A percentile compares a stretch with the other conserved stretches of the same genome.
These are phyloP conservation scores for Drosophila robusta DNA, from an alignment of 2,888 invertebrate genomes.

Conservation along the genomic window DNA sequence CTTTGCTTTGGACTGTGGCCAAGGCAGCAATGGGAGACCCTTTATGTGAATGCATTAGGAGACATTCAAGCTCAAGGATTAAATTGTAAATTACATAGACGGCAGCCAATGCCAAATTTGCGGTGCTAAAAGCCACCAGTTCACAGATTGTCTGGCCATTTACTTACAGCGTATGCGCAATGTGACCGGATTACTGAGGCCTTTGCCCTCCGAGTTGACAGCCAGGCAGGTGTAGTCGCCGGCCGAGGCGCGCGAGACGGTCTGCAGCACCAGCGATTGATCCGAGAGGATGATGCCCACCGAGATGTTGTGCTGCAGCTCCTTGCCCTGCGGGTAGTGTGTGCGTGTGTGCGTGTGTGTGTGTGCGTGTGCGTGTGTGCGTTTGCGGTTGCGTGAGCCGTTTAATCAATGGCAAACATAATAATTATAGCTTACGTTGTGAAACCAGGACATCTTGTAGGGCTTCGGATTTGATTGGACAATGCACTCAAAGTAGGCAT, in stretches of 20 bases:
- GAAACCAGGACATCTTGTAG: slow-evolving; percentile 94
- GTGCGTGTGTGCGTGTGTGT: slow-evolving; percentile 1
- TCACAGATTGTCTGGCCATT: slow-evolving; percentile 42
- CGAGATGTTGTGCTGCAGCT: slow-evolving; percentile 92
- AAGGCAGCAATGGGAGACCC: slow-evolving; percentile 38
- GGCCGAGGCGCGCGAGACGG: slow-evolving; percentile 92
- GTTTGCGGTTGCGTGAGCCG: slow-evolving; percentile 4
- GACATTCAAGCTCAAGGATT: slow-evolving; percentile 78
- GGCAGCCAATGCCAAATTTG: slow-evolving; percentile 68
- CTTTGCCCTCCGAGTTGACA: slow-evolving; percentile 93
- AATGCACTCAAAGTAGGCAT: slow-evolving; percentile 95
- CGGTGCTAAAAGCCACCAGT: slow-evolving; percentile 17
- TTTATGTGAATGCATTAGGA: slow-evolving; percentile 69
- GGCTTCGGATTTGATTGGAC: slow-evolving; percentile 94
- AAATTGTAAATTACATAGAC: slow-evolving; percentile 79
- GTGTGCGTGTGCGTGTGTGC: too few relatives aligned
- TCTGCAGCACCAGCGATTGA: slow-evolving; percentile 93
- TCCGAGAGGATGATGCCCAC: slow-evolving; percentile 94
- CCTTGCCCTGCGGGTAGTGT: slow-evolving; percentile 87
- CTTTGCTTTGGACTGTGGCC: slow-evolving; percentile 61
- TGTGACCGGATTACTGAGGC: slow-evolving; percentile 90
- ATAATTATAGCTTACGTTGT: slow-evolving; percentile 89
- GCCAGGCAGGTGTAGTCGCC: slow-evolving; percentile 95
- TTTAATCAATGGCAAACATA: slow-evolving; percentile 23
- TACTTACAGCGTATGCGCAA: slow-evolving; percentile 90